Evolutionary conservation across 2,113 vertebrate genomes (phyloP), one percentile per base, ranked within the genome.

Genomic region (Actenoides hombroni): DNA sequence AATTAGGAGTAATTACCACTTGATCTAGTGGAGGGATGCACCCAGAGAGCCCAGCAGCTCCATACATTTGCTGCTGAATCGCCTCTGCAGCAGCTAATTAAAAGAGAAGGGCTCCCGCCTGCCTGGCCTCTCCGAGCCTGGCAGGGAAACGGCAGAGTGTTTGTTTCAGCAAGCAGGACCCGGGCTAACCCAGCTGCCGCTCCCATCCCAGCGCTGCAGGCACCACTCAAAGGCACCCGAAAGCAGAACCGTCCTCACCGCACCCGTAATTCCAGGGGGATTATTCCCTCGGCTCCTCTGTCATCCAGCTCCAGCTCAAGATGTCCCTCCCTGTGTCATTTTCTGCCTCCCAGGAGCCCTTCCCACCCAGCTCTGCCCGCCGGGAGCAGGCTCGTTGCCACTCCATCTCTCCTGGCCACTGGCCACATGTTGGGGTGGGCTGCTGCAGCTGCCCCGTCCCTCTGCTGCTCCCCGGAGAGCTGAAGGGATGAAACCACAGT

Each of bases 1-100:
- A 96, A 96, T 97, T 95, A 95, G 77, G 81, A 80, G 70, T 97
- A 97, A 97, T 96, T 90, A 71, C 60, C 94, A 93, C 96, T 96
- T 96, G 94, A 96, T 94, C 95, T 40, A 26, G 83, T 81, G 57
- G 77, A 96, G 86, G 64, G 87, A 57, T 14, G 49, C 67, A 48
- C 88, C 73, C 92, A 44, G 92, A 29, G 28, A 48, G 82, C 93
- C 88, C 42, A 1, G 85, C 91, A 87, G 96, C 94, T 96, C 67
- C 2, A 68, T 74, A n/a, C 57, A 13, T 88, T 44, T 10, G 5
- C 81, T 31, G 80, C 57, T 42, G 82, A 85, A 11, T 13, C 24
- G 83, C 56, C 65, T 71, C 57, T 5, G 5, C 77, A 4, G 48
- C 67, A 31, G 96, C 76, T 87, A 70, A 95, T 95, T 84, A 90